Percentiles rank a stretch among this genome's conserved stretches.
These are phyloP conservation scores for Arbacia lixula DNA, from an alignment of 53 echinoderm and acorn worm genomes.

Conservation along the genomic window DNA sequence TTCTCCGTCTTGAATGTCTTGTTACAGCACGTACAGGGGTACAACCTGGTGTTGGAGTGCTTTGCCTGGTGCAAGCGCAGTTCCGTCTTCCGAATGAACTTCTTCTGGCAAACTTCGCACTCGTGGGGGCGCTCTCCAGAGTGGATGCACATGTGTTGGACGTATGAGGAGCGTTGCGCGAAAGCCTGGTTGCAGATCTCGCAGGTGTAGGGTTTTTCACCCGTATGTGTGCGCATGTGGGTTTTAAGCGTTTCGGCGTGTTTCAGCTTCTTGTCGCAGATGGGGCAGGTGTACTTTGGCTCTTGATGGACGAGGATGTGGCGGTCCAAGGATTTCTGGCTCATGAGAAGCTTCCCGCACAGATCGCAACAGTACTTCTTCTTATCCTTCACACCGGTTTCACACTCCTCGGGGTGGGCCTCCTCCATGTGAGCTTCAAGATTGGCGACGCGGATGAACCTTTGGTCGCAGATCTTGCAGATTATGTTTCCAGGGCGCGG, in stretches of 20 bases:
- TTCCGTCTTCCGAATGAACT: slow-evolving; percentile 42
- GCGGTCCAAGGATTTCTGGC: slow-evolving; percentile 35
- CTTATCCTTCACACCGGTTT: neutral
- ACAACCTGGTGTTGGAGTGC: slow-evolving; percentile 3
- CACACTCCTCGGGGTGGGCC: slow-evolving; percentile 37
- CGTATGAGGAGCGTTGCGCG: slow-evolving; percentile 23
- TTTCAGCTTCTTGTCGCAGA: slow-evolving; percentile 48
- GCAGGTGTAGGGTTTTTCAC: slow-evolving; percentile 36
- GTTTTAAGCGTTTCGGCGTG: slow-evolving; percentile 40
- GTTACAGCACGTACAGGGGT: slow-evolving; percentile 19
- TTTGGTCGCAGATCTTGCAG: slow-evolving; percentile 21
- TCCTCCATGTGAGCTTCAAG: slow-evolving; percentile 53
- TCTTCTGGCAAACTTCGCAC: slow-evolving; percentile 41
- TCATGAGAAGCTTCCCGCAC: slow-evolving; percentile 41
- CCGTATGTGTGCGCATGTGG: slow-evolving; percentile 43
- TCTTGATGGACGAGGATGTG: slow-evolving; percentile 46
- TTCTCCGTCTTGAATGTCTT: slow-evolving; percentile 52
- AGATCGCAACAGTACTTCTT: slow-evolving; percentile 47
- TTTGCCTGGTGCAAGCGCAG: slow-evolving; percentile 36
- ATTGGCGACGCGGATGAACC: slow-evolving; percentile 7
- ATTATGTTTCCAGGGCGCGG: slow-evolving; percentile 22
- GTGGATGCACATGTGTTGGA: slow-evolving; percentile 54
- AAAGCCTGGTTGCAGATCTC: slow-evolving; percentile 38
- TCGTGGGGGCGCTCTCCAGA: slow-evolving; percentile 31
- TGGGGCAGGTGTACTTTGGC: slow-evolving; percentile 38